Evolutionary conservation across 2,113 vertebrate genomes (phyloP).

Genomic region (Passer montanus): DNA sequence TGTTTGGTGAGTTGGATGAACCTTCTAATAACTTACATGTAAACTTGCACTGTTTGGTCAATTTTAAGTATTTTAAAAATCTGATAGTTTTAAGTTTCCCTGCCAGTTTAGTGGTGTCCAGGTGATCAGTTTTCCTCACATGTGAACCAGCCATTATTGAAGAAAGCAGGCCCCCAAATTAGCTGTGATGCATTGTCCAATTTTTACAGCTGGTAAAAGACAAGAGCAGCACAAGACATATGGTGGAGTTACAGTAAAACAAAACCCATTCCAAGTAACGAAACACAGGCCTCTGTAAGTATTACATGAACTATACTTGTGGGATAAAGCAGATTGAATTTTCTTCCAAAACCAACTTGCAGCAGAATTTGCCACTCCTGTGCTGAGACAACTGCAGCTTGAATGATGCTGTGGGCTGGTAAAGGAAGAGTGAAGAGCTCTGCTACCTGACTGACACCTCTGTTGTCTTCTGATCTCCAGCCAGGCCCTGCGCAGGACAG

Average conservation of each 20-base stretch:
- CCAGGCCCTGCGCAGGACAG: not conserved
- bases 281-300: not conserved
- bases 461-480: not conserved
- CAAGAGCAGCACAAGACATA: fast-evolving
- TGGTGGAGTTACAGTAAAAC: not conserved
- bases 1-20: not conserved
- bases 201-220: not conserved
- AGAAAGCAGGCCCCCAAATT: not conserved
- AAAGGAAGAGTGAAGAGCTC: not conserved
- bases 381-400: not conserved
- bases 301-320: not conserved
- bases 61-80: not conserved
- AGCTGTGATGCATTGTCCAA: not conserved
- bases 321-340: not conserved
- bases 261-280: not conserved
- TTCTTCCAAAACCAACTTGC: not conserved
- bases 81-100: not conserved
- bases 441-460: fast-evolving
- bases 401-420: not conserved
- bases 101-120: not conserved
- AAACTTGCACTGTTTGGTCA: not conserved
- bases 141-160: not conserved
- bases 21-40: not conserved
- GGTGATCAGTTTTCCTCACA: not conserved
- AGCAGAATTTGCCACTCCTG: not conserved